Conservation (phyloP, 2,113 vertebrate species). For the Thryonomys swinderianus region DNA sequence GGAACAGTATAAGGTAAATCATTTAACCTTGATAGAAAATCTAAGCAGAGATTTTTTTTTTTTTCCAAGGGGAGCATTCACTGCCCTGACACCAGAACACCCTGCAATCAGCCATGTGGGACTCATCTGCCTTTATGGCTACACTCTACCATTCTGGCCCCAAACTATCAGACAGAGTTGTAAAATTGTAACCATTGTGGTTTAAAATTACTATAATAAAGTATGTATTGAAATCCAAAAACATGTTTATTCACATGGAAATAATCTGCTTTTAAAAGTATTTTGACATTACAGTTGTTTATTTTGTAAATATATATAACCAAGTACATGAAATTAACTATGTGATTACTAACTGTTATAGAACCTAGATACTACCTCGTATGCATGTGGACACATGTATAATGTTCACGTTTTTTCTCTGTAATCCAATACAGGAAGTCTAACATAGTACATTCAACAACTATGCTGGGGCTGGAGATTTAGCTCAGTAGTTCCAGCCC, state of each 20-base stretch:
- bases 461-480: too few species aligned
- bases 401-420: not conserved
- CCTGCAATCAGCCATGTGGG: not conserved
- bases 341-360: not conserved
- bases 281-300: not conserved
- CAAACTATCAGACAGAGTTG: not conserved
- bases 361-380: not conserved
- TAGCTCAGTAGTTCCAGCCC: too few species aligned
- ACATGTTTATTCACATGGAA: not conserved
- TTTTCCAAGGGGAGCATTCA: not conserved
- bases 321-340: not conserved
- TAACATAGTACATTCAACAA: not conserved
- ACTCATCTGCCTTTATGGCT: not conserved
- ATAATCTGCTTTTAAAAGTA: not conserved
- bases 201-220: not conserved
- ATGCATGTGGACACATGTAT: not conserved
- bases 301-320: not conserved
- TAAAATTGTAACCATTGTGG: not conserved
- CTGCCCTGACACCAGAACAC: not conserved
- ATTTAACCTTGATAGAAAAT: not conserved
- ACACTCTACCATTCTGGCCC: not conserved
- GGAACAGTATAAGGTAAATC: not conserved
- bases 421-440: not conserved
- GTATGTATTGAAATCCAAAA: not conserved
- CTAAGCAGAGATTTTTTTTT: not conserved